Evolutionary conservation across 1,140 invertebrate genomes (phyloP).

Genomic region (Drosophila ambigua): DNA sequence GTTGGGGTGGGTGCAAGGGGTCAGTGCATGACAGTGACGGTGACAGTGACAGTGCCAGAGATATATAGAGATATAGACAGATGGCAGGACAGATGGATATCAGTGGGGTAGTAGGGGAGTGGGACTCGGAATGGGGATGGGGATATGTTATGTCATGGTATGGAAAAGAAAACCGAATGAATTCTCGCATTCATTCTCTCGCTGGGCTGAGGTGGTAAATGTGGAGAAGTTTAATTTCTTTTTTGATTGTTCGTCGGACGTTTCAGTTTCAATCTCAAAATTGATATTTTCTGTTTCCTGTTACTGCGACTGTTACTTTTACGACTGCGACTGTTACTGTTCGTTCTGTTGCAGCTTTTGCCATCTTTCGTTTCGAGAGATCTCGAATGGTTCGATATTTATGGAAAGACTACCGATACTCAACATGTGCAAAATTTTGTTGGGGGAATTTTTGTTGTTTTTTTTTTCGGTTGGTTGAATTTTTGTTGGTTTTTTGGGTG

Average conservation of each 20-base stretch:
- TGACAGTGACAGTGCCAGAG: slow-evolving; percentile 11
- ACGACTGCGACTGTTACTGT: neutral
- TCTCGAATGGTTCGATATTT: slow-evolving; percentile 5
- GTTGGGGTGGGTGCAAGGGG: slow-evolving; percentile 24
- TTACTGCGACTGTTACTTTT: slow-evolving; percentile 2
- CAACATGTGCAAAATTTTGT: slow-evolving; percentile 29
- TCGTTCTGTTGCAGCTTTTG: slow-evolving; percentile 14
- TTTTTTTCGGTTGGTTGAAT: slow-evolving; percentile 28
- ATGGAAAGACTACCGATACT: slow-evolving; percentile 31
- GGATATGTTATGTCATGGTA: neutral
- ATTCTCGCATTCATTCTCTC: too few species aligned
- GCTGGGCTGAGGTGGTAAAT: slow-evolving; percentile 13
- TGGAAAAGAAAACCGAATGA: slow-evolving; percentile 39
- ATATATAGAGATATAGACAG: slow-evolving; percentile 8
- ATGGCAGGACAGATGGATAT: neutral
- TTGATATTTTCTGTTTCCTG: neutral
- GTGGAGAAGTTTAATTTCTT: slow-evolving; percentile 64
- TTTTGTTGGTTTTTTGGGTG: slow-evolving; percentile 28
- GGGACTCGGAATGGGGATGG: neutral
- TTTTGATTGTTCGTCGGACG: slow-evolving; percentile 62
- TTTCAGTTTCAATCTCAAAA: slow-evolving; percentile 29
- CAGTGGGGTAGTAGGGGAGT: neutral
- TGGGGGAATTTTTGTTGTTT: slow-evolving; percentile 11
- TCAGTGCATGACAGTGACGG: slow-evolving; percentile 5
- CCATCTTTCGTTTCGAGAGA: slow-evolving; percentile 10